Evolutionary conservation across 2,113 vertebrate genomes (phyloP).

Genomic region (Chaetura pelagica): DNA sequence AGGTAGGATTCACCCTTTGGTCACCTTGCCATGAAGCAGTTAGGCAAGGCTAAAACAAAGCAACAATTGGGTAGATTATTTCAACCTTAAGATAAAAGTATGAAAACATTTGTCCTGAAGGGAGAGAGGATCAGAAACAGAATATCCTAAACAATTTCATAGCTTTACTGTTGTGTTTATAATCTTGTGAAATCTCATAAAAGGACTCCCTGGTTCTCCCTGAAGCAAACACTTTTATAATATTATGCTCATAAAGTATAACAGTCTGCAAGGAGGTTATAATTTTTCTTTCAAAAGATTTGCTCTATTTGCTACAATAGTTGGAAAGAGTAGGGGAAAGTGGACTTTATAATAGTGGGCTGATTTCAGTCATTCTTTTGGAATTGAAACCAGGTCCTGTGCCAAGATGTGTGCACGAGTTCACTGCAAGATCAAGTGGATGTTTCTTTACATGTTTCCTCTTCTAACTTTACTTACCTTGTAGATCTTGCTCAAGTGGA

Average conservation of each 20-base stretch:
- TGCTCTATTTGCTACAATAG: not conserved
- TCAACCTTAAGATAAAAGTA: not conserved
- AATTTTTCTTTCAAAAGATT: not conserved
- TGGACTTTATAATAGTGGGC: not conserved
- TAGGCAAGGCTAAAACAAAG: not conserved
- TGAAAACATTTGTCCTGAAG: not conserved
- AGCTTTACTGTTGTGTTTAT: not conserved
- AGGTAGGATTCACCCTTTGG: not conserved
- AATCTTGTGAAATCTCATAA: not conserved
- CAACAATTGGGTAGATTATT: not conserved
- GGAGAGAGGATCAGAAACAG: not conserved
- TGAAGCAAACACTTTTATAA: not conserved
- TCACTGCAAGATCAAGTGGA: not conserved
- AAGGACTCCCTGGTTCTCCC: not conserved
- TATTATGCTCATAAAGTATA: not conserved
- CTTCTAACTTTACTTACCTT: not conserved
- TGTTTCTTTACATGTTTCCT: not conserved
- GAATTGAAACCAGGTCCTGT: not conserved
- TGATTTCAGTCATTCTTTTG: not conserved
- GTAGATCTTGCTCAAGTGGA: not conserved
- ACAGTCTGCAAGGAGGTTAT: not conserved
- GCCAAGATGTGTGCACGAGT: not conserved
- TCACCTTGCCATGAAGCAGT: not conserved
- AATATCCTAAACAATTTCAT: not conserved
- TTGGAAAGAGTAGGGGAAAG: not conserved